Conservation (phyloP, 1,140 invertebrate genomes). For the Psix sp. region DNA sequence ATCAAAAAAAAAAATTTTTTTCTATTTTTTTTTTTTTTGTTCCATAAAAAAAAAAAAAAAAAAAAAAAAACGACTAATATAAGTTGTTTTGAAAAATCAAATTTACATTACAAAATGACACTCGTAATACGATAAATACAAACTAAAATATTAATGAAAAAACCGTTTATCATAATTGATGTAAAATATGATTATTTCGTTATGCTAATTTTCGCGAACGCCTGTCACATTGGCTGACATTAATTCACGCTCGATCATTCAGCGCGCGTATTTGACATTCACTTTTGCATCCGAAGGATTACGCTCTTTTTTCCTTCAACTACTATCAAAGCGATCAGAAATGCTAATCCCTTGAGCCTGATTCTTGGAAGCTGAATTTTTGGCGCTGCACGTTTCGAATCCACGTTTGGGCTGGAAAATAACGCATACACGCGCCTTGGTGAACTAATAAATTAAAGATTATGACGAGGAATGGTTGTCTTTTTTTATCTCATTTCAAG, state of each 20-base stretch:
- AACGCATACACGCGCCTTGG: constrained; percentile 8
- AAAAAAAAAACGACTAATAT: no score
- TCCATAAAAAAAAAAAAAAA: no score
- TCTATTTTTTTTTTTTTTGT: no score
- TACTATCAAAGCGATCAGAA: constrained; percentile 16
- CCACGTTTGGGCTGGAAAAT: constrained; percentile 13
- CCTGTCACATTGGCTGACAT: not conserved
- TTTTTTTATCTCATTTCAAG: constrained; percentile 11
- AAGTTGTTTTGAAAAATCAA: no score
- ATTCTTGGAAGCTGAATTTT: constrained; percentile 10
- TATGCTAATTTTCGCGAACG: no score
- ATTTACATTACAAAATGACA: no score
- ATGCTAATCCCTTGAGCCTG: constrained; percentile 15
- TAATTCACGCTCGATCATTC: constrained; percentile 4
- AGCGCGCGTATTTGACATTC: constrained; percentile 5
- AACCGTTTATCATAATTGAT: no score
- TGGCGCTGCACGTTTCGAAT: constrained; percentile 8
- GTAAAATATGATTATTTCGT: no score
- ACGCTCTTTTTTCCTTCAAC: constrained; percentile 17
- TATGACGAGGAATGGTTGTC: constrained; percentile 24
- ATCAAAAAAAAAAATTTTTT: no score
- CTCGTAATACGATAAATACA: no score
- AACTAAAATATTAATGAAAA: no score
- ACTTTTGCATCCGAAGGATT: constrained; percentile 12
- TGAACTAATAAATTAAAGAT: constrained; percentile 41